Conservation (phyloP, 2,113 vertebrate genomes). For the Trematomus loennbergii region DNA sequence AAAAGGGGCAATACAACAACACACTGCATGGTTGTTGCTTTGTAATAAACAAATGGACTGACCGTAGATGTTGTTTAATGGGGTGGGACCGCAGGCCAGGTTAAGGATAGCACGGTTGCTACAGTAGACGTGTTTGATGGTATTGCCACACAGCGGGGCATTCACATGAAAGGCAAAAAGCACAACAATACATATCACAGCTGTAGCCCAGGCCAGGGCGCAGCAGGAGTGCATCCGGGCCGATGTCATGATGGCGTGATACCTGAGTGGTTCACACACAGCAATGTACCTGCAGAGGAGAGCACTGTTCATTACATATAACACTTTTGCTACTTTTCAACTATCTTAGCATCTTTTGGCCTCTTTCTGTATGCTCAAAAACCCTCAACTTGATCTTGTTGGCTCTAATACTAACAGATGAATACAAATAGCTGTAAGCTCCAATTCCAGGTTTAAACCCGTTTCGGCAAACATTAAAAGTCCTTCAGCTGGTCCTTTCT, state of each 20-base stretch:
- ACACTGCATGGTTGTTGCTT: neutral
- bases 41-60: neutral
- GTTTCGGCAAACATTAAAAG: no score
- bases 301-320: no score
- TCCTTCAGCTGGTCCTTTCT: no score
- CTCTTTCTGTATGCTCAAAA: neutral
- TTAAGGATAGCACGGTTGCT: conserved; percentile 68
- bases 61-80: conserved; percentile 65
- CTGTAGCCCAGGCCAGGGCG: no score
- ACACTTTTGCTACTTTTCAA: no score
- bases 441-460: no score
- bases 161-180: conserved; percentile 65
- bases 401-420: no score
- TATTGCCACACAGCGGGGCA: conserved; percentile 53
- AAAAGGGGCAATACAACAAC: neutral
- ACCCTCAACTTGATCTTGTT: neutral
- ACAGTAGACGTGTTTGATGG: conserved; percentile 71
- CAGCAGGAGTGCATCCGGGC: conserved; percentile 53
- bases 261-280: conserved; percentile 72
- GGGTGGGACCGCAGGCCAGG: conserved; percentile 65
- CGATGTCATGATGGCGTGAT: conserved; percentile 71
- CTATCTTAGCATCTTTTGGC: no score
- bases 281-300: conserved; percentile 60
- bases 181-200: conserved; percentile 54
- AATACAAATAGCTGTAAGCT: no score